phyloP scores from a whole-genome alignment of 2,888 invertebrate genomes.

The Cerastis leucographa region DNA sequence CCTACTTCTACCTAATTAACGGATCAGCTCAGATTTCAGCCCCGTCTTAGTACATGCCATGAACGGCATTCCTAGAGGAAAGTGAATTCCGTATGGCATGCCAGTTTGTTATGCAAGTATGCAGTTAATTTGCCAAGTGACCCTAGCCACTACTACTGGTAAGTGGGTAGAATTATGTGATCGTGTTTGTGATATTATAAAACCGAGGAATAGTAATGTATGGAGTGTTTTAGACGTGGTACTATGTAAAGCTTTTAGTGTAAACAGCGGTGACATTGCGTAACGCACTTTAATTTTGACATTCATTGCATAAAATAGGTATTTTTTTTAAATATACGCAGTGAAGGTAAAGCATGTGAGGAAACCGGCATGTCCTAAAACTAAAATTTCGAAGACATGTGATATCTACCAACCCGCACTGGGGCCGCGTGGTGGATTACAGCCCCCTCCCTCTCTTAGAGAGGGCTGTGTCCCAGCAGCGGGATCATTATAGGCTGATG shows the following conservation, averaged over 20 bases:
- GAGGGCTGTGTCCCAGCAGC: too few relatives aligned
- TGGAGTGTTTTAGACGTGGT: neutral
- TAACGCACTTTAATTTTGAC: neutral
- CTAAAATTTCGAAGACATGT: too few relatives aligned
- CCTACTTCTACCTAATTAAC: conserved; percentile 35
- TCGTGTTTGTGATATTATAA: conserved; percentile 25
- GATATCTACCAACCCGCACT: too few relatives aligned
- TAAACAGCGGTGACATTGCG: neutral
- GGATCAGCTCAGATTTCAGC: conserved; percentile 52
- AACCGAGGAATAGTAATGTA: neutral
- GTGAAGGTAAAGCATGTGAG: too few relatives aligned
- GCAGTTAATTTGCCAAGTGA: conserved; percentile 73
- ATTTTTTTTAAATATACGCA: too few relatives aligned
- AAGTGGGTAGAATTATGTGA: conserved; percentile 30
- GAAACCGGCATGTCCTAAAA: too few relatives aligned
- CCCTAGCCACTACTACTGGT: conserved; percentile 53
- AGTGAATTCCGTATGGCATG: conserved; percentile 76
- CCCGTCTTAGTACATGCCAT: conserved; percentile 52
- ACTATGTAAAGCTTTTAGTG: neutral
- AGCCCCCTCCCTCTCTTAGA: too few relatives aligned
- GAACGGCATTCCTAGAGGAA: conserved; percentile 80
- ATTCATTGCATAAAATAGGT: neutral
- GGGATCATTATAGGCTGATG: too few relatives aligned
- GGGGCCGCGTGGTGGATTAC: too few relatives aligned
- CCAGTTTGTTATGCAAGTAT: conserved; percentile 77